phyloP scores from a whole-genome alignment of 2,797 vertebrate genomes.

The Heterohyrax brucei region DNA sequence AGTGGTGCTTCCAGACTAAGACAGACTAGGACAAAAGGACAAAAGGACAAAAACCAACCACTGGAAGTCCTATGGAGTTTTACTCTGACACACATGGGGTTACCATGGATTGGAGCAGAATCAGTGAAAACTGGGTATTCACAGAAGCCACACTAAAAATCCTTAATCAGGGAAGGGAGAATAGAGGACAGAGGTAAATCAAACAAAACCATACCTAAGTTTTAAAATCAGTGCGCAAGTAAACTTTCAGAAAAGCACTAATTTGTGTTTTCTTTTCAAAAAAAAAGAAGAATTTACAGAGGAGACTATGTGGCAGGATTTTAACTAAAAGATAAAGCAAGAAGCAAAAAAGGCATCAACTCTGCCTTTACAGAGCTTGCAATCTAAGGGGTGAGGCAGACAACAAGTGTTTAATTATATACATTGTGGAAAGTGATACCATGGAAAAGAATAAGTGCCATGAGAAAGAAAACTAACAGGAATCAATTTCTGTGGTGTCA shows the following conservation, averaged over 20 bases:
- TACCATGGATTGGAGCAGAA: too few relatives aligned
- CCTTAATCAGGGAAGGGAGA: not conserved
- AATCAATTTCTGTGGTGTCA: not conserved
- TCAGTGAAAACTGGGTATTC: too few relatives aligned
- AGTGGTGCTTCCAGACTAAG: too few relatives aligned
- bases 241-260: not conserved
- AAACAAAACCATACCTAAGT: constrained; percentile 28
- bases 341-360: too few relatives aligned
- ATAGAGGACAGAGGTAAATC: not conserved
- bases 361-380: not conserved
- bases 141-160: not conserved
- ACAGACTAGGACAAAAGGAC: too few relatives aligned
- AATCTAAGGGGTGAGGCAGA: not conserved
- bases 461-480: not conserved
- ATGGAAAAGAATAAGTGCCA: not conserved
- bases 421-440: not conserved
- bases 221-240: constrained; percentile 21
- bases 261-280: not conserved
- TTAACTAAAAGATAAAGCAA: too few relatives aligned
- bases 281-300: not conserved
- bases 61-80: too few relatives aligned
- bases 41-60: too few relatives aligned
- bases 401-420: not conserved
- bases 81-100: too few relatives aligned
- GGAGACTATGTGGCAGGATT: not conserved